phyloP scores from a whole-genome alignment of 2,888 invertebrate species.

The Acronicta psi region DNA sequence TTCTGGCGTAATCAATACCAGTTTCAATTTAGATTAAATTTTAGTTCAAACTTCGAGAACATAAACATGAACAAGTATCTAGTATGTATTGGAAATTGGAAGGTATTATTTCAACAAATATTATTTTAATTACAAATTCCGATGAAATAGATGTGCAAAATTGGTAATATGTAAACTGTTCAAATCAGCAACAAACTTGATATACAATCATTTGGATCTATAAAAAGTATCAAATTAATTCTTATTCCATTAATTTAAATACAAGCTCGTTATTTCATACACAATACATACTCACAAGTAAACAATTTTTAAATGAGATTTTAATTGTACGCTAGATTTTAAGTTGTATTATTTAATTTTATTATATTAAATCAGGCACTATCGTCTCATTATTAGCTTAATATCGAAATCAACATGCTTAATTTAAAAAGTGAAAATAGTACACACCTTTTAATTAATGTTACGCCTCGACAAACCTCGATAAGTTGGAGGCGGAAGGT shows the following conservation, averaged over 20 bases:
- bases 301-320: constrained; percentile 8
- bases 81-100: constrained; percentile 23
- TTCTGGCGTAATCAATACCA: constrained; percentile 24
- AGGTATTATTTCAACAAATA: constrained; percentile 20
- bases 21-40: constrained; percentile 40
- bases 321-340: constrained; percentile 17
- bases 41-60: constrained; percentile 24
- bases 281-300: no score
- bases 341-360: no score
- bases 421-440: constrained; percentile 22
- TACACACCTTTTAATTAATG: constrained; percentile 36
- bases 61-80: constrained; percentile 16
- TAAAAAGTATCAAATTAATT: constrained; percentile 14
- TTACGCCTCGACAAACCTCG: constrained; percentile 18
- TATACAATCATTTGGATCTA: no score
- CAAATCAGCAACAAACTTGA: background rate
- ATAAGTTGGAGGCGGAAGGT: background rate
- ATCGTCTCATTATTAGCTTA: constrained; percentile 21
- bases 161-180: constrained; percentile 18
- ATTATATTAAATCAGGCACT: background rate
- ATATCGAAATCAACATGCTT: constrained; percentile 20
- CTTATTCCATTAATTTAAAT: no score
- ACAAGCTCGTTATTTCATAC: no score
- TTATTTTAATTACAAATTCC: constrained; percentile 29
- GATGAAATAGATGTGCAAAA: no score